Percentiles rank a stretch among this genome's conserved stretches.
phyloP scores from a whole-genome alignment of 2,113 vertebrate genomes.

The Cnemophilus loriae region DNA sequence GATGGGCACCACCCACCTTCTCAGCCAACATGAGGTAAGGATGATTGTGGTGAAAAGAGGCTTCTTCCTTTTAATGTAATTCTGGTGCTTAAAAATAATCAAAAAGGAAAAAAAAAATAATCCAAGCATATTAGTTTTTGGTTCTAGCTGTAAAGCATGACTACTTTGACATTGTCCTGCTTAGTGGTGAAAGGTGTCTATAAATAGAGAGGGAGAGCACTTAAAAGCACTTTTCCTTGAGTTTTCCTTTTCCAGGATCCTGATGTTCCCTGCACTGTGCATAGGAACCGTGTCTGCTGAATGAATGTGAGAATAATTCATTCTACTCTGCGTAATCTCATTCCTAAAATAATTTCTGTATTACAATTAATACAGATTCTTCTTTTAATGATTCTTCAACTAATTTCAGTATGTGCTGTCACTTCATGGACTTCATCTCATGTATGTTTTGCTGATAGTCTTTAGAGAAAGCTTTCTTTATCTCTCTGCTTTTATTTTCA shows the following conservation, averaged over 20 bases:
- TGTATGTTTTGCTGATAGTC: not conserved
- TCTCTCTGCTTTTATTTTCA: not conserved
- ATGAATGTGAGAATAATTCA: not conserved
- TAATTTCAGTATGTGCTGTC: not conserved
- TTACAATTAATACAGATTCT: not conserved
- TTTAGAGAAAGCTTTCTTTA: not conserved
- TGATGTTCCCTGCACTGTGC: not conserved
- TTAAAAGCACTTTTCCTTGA: not conserved
- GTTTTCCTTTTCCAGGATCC: not conserved
- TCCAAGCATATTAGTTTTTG: not conserved
- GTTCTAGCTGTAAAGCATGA: not conserved
- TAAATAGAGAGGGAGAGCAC: not conserved
- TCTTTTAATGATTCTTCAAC: not conserved
- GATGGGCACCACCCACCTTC: not conserved
- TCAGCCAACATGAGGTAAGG: not conserved
- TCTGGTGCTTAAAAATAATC: not conserved
- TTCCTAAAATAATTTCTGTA: not conserved
- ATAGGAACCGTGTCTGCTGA: not conserved
- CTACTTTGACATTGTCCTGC: not conserved
- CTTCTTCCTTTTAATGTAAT: not conserved
- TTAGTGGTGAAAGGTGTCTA: not conserved
- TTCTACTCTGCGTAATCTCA: not conserved
- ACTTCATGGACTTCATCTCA: not conserved
- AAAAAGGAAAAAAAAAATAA: no score
- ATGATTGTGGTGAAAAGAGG: not conserved